Base-by-base conservation (phyloP, 92 coral and sea anemone genomes). In the Anthopleura xanthogrammica region DNA sequence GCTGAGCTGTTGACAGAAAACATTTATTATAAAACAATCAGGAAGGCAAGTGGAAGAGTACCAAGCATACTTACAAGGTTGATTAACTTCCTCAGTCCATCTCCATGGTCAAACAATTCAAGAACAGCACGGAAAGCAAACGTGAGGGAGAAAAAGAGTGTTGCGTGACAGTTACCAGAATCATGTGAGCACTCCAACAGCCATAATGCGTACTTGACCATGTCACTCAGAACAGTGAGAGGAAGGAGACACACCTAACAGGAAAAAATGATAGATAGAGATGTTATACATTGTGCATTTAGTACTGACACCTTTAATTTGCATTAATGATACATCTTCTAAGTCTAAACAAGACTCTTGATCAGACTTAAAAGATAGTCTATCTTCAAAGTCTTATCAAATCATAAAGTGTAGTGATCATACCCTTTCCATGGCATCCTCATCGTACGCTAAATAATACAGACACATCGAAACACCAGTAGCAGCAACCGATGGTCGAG, bases 341-440 rank as follows among this genome's bases (percentile, higher is more conserved):
- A 29, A 29, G 36, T 29, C 36, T 29, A 29, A 29, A 1, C 36
- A 29, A 29, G 36, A 29, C 36, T 29, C 36, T 29, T 29, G 36
- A 29, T 29, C 36, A 29, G 36, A 29, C 36, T 0, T 29, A 29
- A 29, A 29, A 43, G 5, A 2, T 43, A 43, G 5, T 4, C 50
- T 43, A 43, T 43, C 8, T 4, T 19, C 8, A 5, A n/a, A 22
- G 29, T 19, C 23, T 22, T 0, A 19, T 22, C 10, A 7, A 7
- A 62, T 19, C 4, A 62, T 20, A 9, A 19, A 62, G 29, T 75
- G 42, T 42, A 5, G 8, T 77, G 5, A 58, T 56, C 83, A 79
- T 83, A 95, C 99, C 93, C 98, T 92, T 80, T 97, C 99, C 94
- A 97, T 92, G 72, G 98, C 98, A 65, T 97, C 99, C 82, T 97